Percentiles rank a stretch among this genome's conserved stretches.
These are phyloP conservation scores for Yponomeuta malinellus DNA, from an alignment of 2,888 invertebrate species.

Conservation along the genomic window DNA sequence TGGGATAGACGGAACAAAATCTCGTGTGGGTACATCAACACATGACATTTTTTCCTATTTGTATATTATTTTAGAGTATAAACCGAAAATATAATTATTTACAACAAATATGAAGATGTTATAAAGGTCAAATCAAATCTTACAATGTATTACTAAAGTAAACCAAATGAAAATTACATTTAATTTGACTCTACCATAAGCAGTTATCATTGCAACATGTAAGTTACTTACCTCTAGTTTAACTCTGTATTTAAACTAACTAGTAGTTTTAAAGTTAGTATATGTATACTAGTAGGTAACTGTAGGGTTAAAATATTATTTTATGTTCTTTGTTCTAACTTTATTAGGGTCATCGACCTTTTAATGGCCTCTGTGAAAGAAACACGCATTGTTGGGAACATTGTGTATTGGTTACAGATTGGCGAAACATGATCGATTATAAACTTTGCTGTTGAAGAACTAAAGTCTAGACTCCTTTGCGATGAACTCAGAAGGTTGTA, in stretches of 20 bases:
- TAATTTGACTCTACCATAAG: too few species aligned
- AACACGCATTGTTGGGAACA: neutral
- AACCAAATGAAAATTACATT: too few species aligned
- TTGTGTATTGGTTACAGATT: conserved; percentile 1
- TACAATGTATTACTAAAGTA: too few species aligned
- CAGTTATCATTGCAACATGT: neutral
- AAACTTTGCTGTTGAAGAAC: neutral
- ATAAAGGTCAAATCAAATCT: too few species aligned
- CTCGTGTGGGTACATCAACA: too few species aligned
- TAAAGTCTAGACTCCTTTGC: neutral
- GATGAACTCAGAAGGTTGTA: neutral
- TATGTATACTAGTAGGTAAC: neutral
- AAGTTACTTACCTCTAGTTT: neutral
- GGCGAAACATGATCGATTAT: neutral
- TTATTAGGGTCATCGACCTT: neutral
- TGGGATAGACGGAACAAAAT: too few species aligned
- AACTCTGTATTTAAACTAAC: neutral
- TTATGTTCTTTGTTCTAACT: neutral
- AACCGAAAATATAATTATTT: too few species aligned
- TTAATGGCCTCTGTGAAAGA: neutral
- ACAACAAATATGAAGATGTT: too few species aligned
- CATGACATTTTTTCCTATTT: too few species aligned
- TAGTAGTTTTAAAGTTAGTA: neutral
- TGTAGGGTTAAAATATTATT: neutral
- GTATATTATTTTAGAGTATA: too few species aligned